Evolutionary conservation across 2,797 vertebrate species (phyloP).

Genomic region (Scleropages formosus): DNA sequence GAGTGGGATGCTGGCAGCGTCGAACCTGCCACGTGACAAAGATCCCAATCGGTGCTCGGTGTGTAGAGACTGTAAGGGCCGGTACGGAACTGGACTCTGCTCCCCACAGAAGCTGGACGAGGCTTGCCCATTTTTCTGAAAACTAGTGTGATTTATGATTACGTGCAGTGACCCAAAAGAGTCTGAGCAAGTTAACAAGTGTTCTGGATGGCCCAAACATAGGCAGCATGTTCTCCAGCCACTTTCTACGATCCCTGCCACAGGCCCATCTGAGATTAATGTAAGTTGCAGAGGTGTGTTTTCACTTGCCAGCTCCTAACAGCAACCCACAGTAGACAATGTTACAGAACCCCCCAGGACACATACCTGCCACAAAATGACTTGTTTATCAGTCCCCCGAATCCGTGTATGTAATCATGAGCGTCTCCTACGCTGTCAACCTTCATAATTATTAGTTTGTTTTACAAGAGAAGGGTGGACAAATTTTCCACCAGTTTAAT

Average conservation of each 20-base stretch:
- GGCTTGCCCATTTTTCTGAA: not conserved
- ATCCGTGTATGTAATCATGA: not conserved
- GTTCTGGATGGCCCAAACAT: not conserved
- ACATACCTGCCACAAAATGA: not conserved
- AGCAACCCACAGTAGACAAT: not conserved
- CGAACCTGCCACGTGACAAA: slow-evolving; percentile 6
- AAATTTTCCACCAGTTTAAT: not conserved
- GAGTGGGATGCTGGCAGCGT: not conserved
- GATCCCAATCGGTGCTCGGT: slow-evolving; percentile 13
- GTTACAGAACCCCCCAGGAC: not conserved
- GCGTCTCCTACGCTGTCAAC: not conserved
- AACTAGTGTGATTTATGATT: not conserved
- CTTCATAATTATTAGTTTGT: not conserved
- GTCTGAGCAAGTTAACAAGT: no score
- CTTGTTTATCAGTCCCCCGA: not conserved
- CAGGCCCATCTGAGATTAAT: not conserved
- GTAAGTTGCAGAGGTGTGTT: not conserved
- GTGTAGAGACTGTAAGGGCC: not conserved
- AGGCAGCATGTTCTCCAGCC: not conserved
- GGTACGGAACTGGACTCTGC: not conserved
- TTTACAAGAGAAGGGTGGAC: not conserved
- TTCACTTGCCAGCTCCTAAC: not conserved
- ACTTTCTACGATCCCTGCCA: not conserved
- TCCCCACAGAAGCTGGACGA: not conserved
- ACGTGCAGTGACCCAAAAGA: not conserved